Conservation (phyloP, 2,888 invertebrate genomes). For the Polyommatus icarus region DNA sequence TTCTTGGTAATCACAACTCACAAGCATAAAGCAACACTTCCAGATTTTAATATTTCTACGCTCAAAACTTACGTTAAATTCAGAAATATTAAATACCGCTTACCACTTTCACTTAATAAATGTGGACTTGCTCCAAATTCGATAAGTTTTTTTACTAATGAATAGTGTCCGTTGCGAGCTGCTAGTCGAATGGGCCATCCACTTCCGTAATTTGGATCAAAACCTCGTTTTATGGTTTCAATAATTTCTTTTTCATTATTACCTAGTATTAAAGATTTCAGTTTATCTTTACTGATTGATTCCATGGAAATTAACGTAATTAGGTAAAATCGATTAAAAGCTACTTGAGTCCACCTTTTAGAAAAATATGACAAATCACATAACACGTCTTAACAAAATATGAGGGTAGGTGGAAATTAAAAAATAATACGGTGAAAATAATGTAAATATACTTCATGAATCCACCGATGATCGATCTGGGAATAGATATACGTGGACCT, state of each 20-base stretch:
- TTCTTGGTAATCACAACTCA: too few relatives aligned
- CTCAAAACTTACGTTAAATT: not conserved
- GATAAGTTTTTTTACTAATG: conserved; percentile 59
- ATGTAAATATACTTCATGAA: too few relatives aligned
- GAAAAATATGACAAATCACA: not conserved
- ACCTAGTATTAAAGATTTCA: conserved; percentile 55
- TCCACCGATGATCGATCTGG: too few relatives aligned
- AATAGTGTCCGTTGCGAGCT: conserved; percentile 61
- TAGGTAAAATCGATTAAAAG: not conserved
- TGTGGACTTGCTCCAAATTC: conserved; percentile 71
- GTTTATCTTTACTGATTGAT: conserved; percentile 45
- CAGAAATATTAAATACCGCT: conserved; percentile 37
- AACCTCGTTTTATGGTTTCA: conserved; percentile 56
- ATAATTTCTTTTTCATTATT: conserved; percentile 56
- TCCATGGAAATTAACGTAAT: conserved; percentile 48
- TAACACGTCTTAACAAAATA: not conserved
- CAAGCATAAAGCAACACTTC: too few relatives aligned
- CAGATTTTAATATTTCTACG: not conserved
- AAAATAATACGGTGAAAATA: not conserved
- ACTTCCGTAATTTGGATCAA: conserved; percentile 66
- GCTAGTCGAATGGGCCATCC: conserved; percentile 73
- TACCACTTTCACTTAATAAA: conserved; percentile 66
- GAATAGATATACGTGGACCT: too few relatives aligned
- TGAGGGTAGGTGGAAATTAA: not conserved
- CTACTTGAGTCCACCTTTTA: not conserved